These are phyloP conservation scores for Corythornis leucogaster DNA, from an alignment of 2,797 vertebrate genomes.

Conservation along the genomic window DNA sequence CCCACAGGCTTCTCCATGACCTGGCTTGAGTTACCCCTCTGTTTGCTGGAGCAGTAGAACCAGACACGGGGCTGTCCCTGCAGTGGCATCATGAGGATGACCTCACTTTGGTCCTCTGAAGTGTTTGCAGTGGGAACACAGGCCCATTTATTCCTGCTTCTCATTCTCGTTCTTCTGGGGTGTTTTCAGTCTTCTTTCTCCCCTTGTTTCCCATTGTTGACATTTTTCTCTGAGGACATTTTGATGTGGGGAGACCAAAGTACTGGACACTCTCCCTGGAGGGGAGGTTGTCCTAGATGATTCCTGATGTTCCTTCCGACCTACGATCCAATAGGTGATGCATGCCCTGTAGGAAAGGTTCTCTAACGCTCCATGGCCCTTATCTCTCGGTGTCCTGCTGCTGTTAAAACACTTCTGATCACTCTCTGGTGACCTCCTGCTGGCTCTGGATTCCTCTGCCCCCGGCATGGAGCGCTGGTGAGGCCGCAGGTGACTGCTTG, in stretches of 20 bases:
- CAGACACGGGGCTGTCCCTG: rapidly evolving
- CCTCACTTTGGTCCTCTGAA: too few species aligned
- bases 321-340: rapidly evolving
- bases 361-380: rapidly evolving
- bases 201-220: rapidly evolving
- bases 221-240: background rate
- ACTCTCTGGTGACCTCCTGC: rapidly evolving
- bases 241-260: background rate
- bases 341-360: rapidly evolving
- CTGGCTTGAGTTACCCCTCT: too few species aligned
- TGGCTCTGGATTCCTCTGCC: background rate
- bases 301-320: background rate
- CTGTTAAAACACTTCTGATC: background rate
- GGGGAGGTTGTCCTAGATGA: background rate
- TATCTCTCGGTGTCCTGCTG: background rate
- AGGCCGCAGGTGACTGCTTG: rapidly evolving
- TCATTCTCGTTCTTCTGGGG: background rate
- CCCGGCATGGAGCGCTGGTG: rapidly evolving
- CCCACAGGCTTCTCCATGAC: background rate
- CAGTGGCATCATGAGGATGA: rapidly evolving
- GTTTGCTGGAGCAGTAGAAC: background rate
- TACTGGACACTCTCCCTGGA: background rate
- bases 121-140: background rate
- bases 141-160: background rate
- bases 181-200: background rate